A percentile compares a stretch with the other conserved stretches of the same genome.
These are phyloP conservation scores for Otolemur garnettii DNA, from an alignment of 2,113 vertebrate species.

Conservation along the genomic window DNA sequence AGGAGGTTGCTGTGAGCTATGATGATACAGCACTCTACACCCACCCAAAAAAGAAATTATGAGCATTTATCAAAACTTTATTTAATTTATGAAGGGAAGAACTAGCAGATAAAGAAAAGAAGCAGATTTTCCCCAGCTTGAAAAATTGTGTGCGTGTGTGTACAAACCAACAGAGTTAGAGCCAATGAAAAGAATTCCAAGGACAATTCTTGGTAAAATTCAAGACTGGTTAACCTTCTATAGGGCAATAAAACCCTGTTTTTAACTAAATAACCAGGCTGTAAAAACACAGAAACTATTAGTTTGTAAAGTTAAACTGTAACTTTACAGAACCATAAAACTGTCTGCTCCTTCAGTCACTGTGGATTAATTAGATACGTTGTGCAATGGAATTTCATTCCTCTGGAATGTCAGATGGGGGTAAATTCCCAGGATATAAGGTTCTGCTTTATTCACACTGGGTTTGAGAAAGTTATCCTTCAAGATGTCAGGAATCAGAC, in stretches of 20 bases:
- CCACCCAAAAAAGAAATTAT: background rate
- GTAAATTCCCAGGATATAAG: conserved; percentile 4
- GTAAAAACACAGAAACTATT: conserved; percentile 40
- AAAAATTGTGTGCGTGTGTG: background rate
- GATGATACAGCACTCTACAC: too few species aligned
- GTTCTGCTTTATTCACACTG: background rate
- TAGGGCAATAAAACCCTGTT: conserved; percentile 53
- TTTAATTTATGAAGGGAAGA: conserved; percentile 45
- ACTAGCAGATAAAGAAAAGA: background rate
- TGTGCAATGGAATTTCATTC: conserved; percentile 42
- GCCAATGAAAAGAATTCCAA: conserved; percentile 57
- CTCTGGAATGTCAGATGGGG: background rate
- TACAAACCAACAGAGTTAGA: background rate
- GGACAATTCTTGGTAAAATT: conserved; percentile 30
- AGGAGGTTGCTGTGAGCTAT: too few species aligned
- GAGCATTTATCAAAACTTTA: conserved; percentile 38
- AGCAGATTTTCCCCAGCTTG: background rate
- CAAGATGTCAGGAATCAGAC: background rate
- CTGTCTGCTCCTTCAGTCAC: background rate
- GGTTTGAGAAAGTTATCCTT: background rate
- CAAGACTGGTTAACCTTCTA: conserved; percentile 51
- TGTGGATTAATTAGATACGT: conserved; percentile 31
- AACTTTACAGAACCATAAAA: conserved; percentile 69
- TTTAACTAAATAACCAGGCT: background rate
- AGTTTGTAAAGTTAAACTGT: conserved; percentile 65